Base-by-base conservation (phyloP, 2,797 vertebrate genomes). In the Pantherophis alleghaniensis region DNA sequence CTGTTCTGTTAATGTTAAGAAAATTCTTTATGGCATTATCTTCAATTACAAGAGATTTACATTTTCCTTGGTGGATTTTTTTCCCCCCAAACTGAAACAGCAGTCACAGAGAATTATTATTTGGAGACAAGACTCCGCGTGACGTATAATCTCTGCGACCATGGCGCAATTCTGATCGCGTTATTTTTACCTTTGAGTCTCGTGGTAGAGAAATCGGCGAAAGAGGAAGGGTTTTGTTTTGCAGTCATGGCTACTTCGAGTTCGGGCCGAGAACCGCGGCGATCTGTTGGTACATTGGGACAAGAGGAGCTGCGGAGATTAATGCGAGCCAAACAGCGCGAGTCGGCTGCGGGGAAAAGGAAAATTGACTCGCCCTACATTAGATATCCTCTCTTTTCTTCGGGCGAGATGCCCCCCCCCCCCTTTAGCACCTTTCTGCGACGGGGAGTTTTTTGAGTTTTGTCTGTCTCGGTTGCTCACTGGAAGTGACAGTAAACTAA, bases 251-350 rank as follows among this genome's bases (percentile, higher is more conserved):
- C 94, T 0, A 94, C 96, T 0, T 96, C 97, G 79, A 98, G 98
- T 79, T 42, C 18, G 0, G 0, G 94, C 0, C 98, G 97, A 13
- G 98, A 98, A 96, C 98, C 99, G 96, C 63, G 9, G 42, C 37
- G 63, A 14, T 11, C 63, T 1, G 69, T 24, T 12, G 24, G 56
- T 3, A 96, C 98, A 7, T 98, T 99, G 18, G 98, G 98, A 63
- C 99, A 99, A 92, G 99, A 99, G 26, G 99, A 99, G 92, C 97
- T 99, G 90, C 97, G 99, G 89, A 98, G 99, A 1, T 92, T 99
- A 86, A 99, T 99, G 99, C 97, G 98, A 79, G 98, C 98, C 94
- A 99, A 99, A 94, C 98, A 99, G 97, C 98, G 98, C 24, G 98
- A 98, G 92, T 97, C 98, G 51, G 96, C 97, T 2, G 98, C 98